Evolutionary conservation across 2,113 vertebrate species (phyloP).

Genomic region (Xyliphius kryptos): DNA sequence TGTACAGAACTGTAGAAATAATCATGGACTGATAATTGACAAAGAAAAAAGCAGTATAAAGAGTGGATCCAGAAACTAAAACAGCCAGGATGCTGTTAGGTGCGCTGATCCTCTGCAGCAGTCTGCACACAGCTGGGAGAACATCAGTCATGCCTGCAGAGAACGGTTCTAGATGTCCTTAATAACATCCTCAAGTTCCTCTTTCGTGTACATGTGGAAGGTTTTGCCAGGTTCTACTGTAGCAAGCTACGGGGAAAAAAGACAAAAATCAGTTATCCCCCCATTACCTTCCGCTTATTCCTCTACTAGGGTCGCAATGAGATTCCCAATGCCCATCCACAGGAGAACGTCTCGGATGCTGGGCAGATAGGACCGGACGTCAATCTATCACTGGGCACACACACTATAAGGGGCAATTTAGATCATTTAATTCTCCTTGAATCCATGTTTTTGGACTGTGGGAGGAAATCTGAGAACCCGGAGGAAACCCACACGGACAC

Average conservation of each 20-base stretch:
- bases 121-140: slow-evolving; percentile 23
- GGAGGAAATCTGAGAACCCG: no score
- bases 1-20: slow-evolving; percentile 54
- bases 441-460: no score
- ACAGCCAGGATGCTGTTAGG: slow-evolving; percentile 50
- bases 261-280: neutral
- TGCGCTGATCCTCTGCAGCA: slow-evolving; percentile 37
- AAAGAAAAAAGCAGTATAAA: slow-evolving; percentile 49
- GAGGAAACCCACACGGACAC: no score
- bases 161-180: slow-evolving; percentile 82
- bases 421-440: no score
- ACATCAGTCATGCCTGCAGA: slow-evolving; percentile 26
- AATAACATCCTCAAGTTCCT: slow-evolving; percentile 96
- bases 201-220: slow-evolving; percentile 98
- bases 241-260: slow-evolving; percentile 69
- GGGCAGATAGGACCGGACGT: no score
- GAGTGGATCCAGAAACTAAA: slow-evolving; percentile 45
- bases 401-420: no score
- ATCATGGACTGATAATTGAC: slow-evolving; percentile 33
- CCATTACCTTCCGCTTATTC: no score
- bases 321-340: no score
- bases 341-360: no score
- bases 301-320: no score
- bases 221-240: slow-evolving; percentile 90
- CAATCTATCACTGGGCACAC: no score